phyloP scores from a whole-genome alignment of 2,888 invertebrate species.

The Drosophila anomelani region DNA sequence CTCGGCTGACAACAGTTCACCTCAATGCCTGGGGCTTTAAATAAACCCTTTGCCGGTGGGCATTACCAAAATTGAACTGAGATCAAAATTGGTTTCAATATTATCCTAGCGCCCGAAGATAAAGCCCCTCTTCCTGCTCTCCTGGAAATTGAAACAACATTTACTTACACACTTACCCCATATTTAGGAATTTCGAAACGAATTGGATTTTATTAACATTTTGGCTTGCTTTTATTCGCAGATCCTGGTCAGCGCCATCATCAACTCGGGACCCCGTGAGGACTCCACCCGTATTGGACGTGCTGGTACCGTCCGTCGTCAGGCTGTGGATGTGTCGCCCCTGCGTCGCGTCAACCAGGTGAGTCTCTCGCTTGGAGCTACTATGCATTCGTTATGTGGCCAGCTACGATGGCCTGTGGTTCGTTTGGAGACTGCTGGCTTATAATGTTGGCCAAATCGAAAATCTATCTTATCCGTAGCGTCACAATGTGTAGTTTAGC shows the following conservation, averaged over 20 bases:
- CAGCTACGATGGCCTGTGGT: slow-evolving; percentile 65
- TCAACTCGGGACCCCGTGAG: slow-evolving; percentile 99
- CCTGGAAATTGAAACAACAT: slow-evolving; percentile 66
- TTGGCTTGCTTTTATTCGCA: slow-evolving; percentile 76
- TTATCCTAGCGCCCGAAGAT: slow-evolving; percentile 64
- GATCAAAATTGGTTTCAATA: slow-evolving; percentile 48
- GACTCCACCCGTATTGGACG: slow-evolving; percentile 99
- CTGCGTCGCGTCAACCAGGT: slow-evolving; percentile 98
- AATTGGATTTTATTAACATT: not conserved
- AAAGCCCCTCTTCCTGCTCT: slow-evolving; percentile 50
- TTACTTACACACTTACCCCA: too few species aligned
- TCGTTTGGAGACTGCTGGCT: slow-evolving; percentile 58
- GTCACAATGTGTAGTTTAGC: slow-evolving; percentile 64
- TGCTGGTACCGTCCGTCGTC: slow-evolving; percentile 99
- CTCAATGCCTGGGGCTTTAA: slow-evolving; percentile 37
- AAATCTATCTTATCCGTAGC: slow-evolving; percentile 81
- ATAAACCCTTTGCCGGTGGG: slow-evolving; percentile 23
- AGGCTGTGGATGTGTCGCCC: slow-evolving; percentile 99
- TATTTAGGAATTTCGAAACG: not conserved
- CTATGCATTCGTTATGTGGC: slow-evolving; percentile 26
- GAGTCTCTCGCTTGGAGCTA: slow-evolving; percentile 52
- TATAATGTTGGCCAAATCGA: slow-evolving; percentile 67
- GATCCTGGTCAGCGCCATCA: slow-evolving; percentile 98
- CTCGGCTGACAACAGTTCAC: slow-evolving; percentile 27
- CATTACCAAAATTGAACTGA: slow-evolving; percentile 44